Evolutionary conservation across 2,113 vertebrate genomes (phyloP).

Genomic region (Numida meleagris): DNA sequence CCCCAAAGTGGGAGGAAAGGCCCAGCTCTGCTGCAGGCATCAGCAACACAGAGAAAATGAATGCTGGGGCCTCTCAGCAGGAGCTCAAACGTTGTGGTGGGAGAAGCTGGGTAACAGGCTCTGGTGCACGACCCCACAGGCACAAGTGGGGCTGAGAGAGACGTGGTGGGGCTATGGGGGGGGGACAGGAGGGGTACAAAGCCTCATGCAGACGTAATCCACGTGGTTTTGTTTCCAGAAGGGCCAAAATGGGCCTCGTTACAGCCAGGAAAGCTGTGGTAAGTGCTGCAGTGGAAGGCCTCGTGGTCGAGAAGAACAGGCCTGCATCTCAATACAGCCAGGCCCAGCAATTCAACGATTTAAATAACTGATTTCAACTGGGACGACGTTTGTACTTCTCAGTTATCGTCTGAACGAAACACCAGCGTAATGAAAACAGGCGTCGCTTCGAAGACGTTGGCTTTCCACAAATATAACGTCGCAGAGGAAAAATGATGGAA

Average conservation of each 20-base stretch:
- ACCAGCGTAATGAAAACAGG: neutral
- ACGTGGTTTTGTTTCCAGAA: neutral
- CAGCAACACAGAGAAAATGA: neutral
- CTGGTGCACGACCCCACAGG: accelerated
- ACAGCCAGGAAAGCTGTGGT: neutral
- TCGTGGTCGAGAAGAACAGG: neutral
- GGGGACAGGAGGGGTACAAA: neutral
- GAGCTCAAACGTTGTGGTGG: accelerated
- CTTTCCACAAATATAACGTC: neutral
- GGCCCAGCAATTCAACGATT: neutral
- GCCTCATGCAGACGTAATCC: accelerated
- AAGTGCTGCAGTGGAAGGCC: neutral
- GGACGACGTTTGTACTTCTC: neutral
- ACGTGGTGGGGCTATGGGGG: accelerated
- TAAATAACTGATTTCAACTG: conserved; percentile 19
- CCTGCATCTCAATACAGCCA: accelerated
- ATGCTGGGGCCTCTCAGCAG: neutral
- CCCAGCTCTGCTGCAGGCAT: neutral
- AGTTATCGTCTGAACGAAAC: neutral
- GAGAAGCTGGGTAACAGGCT: neutral
- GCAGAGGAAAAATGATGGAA: neutral
- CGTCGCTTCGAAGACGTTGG: neutral
- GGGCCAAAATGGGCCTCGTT: neutral
- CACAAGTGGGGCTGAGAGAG: accelerated
- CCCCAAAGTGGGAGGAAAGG: neutral